A percentile compares a stretch with the other conserved stretches of the same genome.
These are phyloP conservation scores for Caloenas nicobarica DNA, from an alignment of 2,113 vertebrate species.

Conservation along the genomic window DNA sequence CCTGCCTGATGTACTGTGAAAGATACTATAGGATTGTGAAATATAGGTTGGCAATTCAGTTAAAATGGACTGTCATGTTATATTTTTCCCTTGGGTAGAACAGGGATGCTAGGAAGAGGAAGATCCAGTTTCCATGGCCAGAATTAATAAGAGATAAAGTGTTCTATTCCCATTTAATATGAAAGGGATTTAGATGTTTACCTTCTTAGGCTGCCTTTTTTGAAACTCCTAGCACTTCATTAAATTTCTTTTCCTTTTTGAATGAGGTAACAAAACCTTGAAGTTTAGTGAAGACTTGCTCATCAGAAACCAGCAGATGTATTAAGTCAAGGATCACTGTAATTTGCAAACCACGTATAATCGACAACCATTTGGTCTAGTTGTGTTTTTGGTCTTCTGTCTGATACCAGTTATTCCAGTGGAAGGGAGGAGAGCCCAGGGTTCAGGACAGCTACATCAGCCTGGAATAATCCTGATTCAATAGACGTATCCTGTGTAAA, in stretches of 20 bases:
- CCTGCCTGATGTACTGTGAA: not conserved
- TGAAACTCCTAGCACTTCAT: not conserved
- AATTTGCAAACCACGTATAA: not conserved
- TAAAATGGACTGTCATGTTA: not conserved
- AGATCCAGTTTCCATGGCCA: not conserved
- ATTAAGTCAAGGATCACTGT: not conserved
- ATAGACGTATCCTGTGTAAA: not conserved
- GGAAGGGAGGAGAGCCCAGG: not conserved
- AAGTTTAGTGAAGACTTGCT: not conserved
- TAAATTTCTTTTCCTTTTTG: not conserved
- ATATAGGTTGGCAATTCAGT: not conserved
- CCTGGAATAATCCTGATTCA: not conserved
- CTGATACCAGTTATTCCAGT: not conserved
- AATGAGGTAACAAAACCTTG: not conserved
- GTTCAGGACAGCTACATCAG: not conserved
- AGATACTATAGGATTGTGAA: not conserved
- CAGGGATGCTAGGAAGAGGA: not conserved
- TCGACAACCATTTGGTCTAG: accelerated
- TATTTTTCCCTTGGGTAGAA: not conserved
- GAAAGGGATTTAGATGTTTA: not conserved
- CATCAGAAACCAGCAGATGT: not conserved
- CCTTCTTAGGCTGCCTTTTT: not conserved
- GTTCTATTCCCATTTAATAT: not conserved
- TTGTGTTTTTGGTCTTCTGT: not conserved
- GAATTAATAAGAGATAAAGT: not conserved